These are phyloP conservation scores for Dissostichus mawsoni DNA, from an alignment of 2,113 vertebrate species.

Conservation along the genomic window DNA sequence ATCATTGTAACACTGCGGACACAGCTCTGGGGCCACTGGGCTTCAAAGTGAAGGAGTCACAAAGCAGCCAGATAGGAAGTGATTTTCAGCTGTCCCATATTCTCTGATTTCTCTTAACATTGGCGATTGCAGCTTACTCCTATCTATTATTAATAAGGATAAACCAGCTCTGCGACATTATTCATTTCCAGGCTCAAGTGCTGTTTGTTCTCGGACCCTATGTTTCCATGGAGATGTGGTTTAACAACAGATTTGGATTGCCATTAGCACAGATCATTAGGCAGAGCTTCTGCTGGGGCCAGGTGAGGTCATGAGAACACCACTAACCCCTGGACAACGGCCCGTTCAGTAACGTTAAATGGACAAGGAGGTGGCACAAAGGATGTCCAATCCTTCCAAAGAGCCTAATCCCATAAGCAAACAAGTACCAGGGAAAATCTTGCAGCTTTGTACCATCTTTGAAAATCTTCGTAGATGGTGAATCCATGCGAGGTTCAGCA, in stretches of 20 bases:
- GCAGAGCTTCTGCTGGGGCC: slow-evolving; percentile 71
- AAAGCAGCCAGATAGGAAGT: slow-evolving; percentile 17
- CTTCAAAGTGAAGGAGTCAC: slow-evolving; percentile 21
- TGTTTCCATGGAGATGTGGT: slow-evolving; percentile 69
- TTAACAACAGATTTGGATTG: slow-evolving; percentile 72
- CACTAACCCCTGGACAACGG: slow-evolving; percentile 66
- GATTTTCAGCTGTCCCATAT: background rate
- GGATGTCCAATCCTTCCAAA: slow-evolving; percentile 39
- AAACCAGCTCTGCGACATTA: slow-evolving; percentile 28
- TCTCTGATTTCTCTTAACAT: slow-evolving; percentile 25
- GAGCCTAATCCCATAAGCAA: slow-evolving; percentile 69
- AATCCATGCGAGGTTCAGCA: slow-evolving; percentile 26
- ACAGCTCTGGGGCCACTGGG: slow-evolving; percentile 27
- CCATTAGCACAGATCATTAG: slow-evolving; percentile 83
- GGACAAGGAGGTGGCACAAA: slow-evolving; percentile 67
- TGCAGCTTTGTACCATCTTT: slow-evolving; percentile 44
- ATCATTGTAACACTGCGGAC: slow-evolving; percentile 55
- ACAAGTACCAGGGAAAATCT: slow-evolving; percentile 43
- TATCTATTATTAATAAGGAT: slow-evolving; percentile 27
- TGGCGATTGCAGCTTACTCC: background rate
- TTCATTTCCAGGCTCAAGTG: slow-evolving; percentile 30
- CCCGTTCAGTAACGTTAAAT: slow-evolving; percentile 68
- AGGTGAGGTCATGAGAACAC: slow-evolving; percentile 83
- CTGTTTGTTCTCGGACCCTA: slow-evolving; percentile 30
- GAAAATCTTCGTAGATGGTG: slow-evolving; percentile 18